Percentiles rank a stretch among this genome's conserved stretches.
phyloP scores from a whole-genome alignment of 1,140 invertebrate genomes.

The Camponotus vicinus region DNA sequence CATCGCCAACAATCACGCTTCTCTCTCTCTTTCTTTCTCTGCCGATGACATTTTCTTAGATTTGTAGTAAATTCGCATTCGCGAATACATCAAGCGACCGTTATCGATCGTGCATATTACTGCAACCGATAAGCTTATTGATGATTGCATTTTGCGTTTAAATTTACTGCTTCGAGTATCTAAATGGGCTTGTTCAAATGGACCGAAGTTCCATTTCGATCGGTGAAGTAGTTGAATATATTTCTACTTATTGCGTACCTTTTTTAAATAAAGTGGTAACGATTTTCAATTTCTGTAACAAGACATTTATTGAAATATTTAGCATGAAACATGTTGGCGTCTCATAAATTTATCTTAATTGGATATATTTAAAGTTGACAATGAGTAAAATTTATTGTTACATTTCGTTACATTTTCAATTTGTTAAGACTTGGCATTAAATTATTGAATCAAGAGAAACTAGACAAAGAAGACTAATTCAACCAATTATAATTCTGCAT shows the following conservation, averaged over 20 bases:
- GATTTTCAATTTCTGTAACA: background rate
- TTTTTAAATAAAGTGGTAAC: background rate
- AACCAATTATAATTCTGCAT: conserved; percentile 13
- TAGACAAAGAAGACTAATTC: background rate
- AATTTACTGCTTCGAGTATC: conserved; percentile 24
- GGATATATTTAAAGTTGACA: background rate
- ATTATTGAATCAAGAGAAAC: background rate
- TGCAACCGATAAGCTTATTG: conserved; percentile 16
- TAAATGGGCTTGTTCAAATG: conserved; percentile 12
- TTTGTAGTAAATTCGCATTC: background rate
- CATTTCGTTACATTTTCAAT: background rate
- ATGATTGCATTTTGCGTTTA: conserved; percentile 38
- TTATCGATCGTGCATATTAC: conserved; percentile 23
- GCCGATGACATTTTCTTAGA: conserved; percentile 30
- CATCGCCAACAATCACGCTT: conserved; percentile 23
- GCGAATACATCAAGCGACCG: background rate
- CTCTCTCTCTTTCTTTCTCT: too few relatives aligned
- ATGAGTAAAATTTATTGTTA: conserved; percentile 3
- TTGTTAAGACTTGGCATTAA: background rate
- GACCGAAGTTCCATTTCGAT: background rate
- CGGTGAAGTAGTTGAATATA: background rate
- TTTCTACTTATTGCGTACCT: background rate
- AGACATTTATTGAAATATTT: background rate
- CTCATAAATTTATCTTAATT: background rate
- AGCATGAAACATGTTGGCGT: background rate